These are phyloP conservation scores for Lacerta agilis DNA, from an alignment of 2,797 vertebrate genomes.

Conservation along the genomic window DNA sequence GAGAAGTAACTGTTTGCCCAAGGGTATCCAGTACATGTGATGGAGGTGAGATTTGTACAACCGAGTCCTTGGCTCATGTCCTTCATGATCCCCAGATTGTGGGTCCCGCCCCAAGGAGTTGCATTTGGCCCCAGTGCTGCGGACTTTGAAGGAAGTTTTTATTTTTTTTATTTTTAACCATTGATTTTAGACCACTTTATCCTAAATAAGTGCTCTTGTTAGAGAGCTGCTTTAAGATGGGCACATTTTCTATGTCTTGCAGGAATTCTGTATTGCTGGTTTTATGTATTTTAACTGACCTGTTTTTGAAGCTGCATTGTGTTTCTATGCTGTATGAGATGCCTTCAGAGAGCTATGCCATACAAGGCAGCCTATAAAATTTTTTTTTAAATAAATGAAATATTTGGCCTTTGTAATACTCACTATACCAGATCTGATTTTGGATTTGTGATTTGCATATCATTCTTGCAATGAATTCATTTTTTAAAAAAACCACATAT, in stretches of 20 bases:
- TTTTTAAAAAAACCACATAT: background rate
- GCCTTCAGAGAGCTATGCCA: background rate
- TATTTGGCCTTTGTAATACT: background rate
- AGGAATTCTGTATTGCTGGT: background rate
- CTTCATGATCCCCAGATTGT: too few relatives aligned
- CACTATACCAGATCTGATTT: background rate
- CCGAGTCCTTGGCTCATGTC: background rate
- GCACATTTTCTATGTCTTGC: background rate
- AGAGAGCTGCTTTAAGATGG: background rate
- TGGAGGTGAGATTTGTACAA: background rate
- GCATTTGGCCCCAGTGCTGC: background rate
- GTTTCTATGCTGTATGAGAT: background rate
- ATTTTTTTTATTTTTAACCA: background rate
- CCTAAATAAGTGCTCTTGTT: background rate
- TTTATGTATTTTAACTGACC: background rate
- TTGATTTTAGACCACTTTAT: too few relatives aligned
- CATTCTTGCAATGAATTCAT: background rate
- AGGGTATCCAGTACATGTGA: background rate
- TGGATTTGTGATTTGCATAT: background rate
- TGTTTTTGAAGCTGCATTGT: background rate
- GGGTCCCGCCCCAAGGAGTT: background rate
- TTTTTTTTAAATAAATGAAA: too few relatives aligned
- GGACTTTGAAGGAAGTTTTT: background rate
- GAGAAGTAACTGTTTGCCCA: background rate
- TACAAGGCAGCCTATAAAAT: background rate